These are phyloP conservation scores for Anolis apletophallus DNA, from an alignment of 2,797 vertebrate genomes.

Conservation along the genomic window DNA sequence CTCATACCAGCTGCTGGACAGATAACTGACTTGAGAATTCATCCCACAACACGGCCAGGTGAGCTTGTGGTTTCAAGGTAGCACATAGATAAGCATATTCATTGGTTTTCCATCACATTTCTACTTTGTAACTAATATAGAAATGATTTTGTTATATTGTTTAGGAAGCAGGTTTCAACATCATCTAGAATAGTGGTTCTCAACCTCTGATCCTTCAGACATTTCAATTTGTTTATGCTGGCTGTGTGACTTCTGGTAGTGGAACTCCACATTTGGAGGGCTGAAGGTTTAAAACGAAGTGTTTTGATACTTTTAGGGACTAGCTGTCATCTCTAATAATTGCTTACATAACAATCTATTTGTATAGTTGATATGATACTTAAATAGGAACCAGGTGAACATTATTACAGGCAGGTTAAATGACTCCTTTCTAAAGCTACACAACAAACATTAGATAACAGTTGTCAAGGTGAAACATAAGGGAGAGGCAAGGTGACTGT, in stretches of 20 bases:
- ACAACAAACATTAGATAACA: slow-evolving; percentile 25
- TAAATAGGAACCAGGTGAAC: slow-evolving; percentile 42
- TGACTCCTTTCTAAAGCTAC: slow-evolving; percentile 34
- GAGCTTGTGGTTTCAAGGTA: slow-evolving; percentile 29
- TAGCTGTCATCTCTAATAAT: not conserved
- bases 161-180: not conserved
- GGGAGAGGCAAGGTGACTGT: not conserved
- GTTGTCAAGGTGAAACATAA: slow-evolving; percentile 36
- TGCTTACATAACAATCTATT: not conserved
- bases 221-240: too few species aligned
- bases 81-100: not conserved
- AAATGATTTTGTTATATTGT: not conserved
- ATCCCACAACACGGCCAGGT: slow-evolving; percentile 32
- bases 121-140: slow-evolving; percentile 7
- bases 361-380: slow-evolving; percentile 32
- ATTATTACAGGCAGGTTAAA: slow-evolving; percentile 37
- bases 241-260: too few species aligned
- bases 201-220: too few species aligned
- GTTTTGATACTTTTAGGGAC: not conserved
- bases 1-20: not conserved
- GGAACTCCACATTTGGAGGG: too few species aligned
- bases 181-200: not conserved
- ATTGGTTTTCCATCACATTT: slow-evolving; percentile 9
- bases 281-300: not conserved
- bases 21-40: slow-evolving; percentile 23